phyloP scores from a whole-genome alignment of 2,797 vertebrate species.

The Macrochelys suwanniensis region DNA sequence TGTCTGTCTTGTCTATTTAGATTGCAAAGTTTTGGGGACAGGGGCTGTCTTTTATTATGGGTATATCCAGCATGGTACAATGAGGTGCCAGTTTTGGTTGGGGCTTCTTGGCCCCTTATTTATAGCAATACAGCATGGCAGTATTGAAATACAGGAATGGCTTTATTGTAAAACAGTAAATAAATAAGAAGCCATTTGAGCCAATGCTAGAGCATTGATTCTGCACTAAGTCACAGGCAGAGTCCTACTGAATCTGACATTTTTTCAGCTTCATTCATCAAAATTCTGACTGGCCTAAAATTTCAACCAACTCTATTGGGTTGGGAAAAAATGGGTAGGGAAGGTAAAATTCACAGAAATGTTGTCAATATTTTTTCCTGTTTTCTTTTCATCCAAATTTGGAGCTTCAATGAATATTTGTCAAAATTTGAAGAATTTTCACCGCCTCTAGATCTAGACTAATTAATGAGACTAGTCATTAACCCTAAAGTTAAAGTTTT shows the following conservation, averaged over 20 bases:
- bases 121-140: accelerated
- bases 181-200: neutral
- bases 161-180: neutral
- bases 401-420: accelerated
- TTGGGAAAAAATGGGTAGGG: neutral
- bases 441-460: accelerated
- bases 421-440: accelerated
- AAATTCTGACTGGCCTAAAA: accelerated
- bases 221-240: neutral
- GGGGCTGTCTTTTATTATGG: accelerated
- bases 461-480: neutral
- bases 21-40: neutral
- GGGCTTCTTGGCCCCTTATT: neutral
- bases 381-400: accelerated
- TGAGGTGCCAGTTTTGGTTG: neutral
- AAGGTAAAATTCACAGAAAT: neutral
- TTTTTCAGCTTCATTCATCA: neutral
- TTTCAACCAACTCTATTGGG: neutral
- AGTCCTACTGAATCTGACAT: neutral
- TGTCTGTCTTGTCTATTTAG: neutral
- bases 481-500: too few relatives aligned
- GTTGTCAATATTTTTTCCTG: neutral
- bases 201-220: neutral
- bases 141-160: accelerated
- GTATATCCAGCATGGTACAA: neutral